Base-by-base conservation (phyloP, 2,888 invertebrate species). In the Taphrorychus bicolor region DNA sequence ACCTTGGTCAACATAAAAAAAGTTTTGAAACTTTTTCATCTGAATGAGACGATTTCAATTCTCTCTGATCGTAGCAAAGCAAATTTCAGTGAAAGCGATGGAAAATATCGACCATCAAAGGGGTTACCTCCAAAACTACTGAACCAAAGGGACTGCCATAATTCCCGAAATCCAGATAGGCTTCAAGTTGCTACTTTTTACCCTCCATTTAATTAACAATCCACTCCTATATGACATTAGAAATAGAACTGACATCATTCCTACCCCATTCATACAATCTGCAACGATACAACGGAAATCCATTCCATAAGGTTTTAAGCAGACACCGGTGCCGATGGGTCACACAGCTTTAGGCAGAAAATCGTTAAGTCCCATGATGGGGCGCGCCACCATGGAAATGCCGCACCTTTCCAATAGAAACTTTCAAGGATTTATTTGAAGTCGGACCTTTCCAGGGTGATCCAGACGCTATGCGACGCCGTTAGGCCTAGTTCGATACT, bases 381-480 rank as follows among this genome's bases (percentile, higher is more conserved):
- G 32, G 16, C 19, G 17, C 56, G 11, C 11, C 16, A 7, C 14
- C 11, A 60, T 54, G 40, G 60, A 49, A 66, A 53, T 58, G 59
- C 66, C 66, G 57, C 66, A 61, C 66, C 66, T 59, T 21, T 51
- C 7, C 3, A 61, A 66, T 56, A 60, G 60, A 56, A 66, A 66
- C 49, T 40, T 49, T 52, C 61, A 49, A 19, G 7, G 54, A 61
- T 61, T 66, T 61, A 61, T 57, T 51, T 60, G 18, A 48, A 59
- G 51, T 57, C 60, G 53, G 54, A 42, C 54, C 59, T 65, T 66
- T 60, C 59, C 40, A 60, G 32, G 59, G 59, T 56, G 54, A 66
- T 49, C 56, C 60, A 66, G 60, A 56, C 57, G 5, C 57, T 56
- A 23, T 53, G 60, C 56, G 49, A 56, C 23, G 56, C 21, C 56